Evolutionary conservation across 2,797 vertebrate species (phyloP).

Genomic region (Salmo trutta): DNA sequence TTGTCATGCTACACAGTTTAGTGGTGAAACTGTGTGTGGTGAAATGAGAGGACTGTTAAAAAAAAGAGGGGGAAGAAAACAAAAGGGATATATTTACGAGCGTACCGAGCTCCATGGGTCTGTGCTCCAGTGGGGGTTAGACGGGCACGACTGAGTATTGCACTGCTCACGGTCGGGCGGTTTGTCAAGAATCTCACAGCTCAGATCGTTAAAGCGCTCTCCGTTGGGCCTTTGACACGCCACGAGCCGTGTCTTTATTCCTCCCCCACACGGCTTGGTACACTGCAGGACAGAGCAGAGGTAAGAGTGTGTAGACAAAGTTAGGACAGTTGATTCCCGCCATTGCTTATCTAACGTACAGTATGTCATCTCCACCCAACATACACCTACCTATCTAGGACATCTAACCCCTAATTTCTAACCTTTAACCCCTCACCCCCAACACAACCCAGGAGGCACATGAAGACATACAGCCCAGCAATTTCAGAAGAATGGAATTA

Average conservation of each 20-base stretch:
- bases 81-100: conserved; percentile 74
- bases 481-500: too few species aligned
- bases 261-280: conserved; percentile 89
- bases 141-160: conserved; percentile 90
- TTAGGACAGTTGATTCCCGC: neutral
- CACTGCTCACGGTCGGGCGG: conserved; percentile 97
- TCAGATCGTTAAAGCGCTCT: conserved; percentile 93
- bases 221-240: conserved; percentile 92
- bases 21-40: conserved; percentile 16
- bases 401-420: neutral
- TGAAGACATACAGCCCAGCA: too few species aligned
- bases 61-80: conserved; percentile 30
- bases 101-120: conserved; percentile 99
- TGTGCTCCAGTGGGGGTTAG: conserved; percentile 88
- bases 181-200: conserved; percentile 98
- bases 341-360: neutral
- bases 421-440: too few species aligned
- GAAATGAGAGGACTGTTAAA: conserved; percentile 42
- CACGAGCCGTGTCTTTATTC: conserved; percentile 90
- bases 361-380: neutral
- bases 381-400: neutral
- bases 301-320: neutral
- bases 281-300: conserved; percentile 75
- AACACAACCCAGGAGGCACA: too few species aligned
- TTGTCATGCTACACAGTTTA: conserved; percentile 24